phyloP scores from a whole-genome alignment of 2,888 invertebrate genomes.

The Agonopterix heracliana region DNA sequence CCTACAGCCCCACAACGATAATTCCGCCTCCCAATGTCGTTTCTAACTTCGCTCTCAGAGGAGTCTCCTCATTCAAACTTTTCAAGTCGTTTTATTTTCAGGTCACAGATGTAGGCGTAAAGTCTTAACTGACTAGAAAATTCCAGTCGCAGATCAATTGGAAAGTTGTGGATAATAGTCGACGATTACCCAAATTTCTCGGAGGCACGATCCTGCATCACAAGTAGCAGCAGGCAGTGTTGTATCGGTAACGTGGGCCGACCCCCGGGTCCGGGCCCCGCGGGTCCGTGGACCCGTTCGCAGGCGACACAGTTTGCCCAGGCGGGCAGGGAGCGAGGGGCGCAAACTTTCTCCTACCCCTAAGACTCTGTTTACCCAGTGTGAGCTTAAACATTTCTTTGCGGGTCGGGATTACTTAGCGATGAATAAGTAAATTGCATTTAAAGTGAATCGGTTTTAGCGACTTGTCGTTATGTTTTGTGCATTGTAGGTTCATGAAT shows the following conservation, averaged over 20 bases:
- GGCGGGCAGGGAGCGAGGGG: constrained; percentile 19
- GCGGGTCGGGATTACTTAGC: constrained; percentile 37
- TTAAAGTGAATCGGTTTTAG: constrained; percentile 32
- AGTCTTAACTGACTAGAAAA: constrained; percentile 1
- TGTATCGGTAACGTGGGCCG: constrained; percentile 20
- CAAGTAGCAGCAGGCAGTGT: constrained; percentile 21
- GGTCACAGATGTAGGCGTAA: background rate
- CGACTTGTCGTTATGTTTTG: constrained; percentile 2
- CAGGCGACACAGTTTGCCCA: constrained; percentile 24
- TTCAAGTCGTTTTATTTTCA: too few relatives aligned
- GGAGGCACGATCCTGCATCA: constrained; percentile 29
- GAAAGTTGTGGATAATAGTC: constrained; percentile 17
- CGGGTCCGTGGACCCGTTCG: constrained; percentile 6
- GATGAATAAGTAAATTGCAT: constrained; percentile 48
- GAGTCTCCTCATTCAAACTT: constrained; percentile 1
- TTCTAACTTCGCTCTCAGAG: constrained; percentile 4
- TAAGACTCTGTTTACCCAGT: constrained; percentile 40
- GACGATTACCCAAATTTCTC: constrained; percentile 31
- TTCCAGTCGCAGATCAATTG: constrained; percentile 8
- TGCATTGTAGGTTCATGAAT: constrained; percentile 32
- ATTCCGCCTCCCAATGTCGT: constrained; percentile 28
- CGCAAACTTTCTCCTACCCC: constrained; percentile 40
- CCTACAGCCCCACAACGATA: constrained; percentile 23
- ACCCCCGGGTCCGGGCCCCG: constrained; percentile 10
- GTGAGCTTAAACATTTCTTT: constrained; percentile 42